These are phyloP conservation scores for Harpagoxenus sublaevis DNA, from an alignment of 2,888 invertebrate species.

Conservation along the genomic window DNA sequence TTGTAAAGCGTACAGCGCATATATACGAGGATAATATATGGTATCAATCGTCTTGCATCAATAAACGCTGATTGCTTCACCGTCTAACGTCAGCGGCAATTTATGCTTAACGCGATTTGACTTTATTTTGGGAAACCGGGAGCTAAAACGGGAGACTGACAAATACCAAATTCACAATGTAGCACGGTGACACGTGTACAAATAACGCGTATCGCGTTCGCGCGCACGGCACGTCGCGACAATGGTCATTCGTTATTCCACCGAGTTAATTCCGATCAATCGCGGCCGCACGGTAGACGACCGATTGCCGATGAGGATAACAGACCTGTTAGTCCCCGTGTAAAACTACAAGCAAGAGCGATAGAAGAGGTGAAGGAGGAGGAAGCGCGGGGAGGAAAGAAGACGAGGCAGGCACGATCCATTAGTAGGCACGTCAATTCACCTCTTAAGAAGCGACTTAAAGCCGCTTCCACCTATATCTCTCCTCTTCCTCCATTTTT, in stretches of 20 bases:
- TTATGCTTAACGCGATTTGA: background rate
- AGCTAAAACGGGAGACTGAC: slow-evolving; percentile 7
- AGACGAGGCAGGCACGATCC: slow-evolving; percentile 83
- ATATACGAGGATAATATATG: background rate
- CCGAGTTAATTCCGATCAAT: slow-evolving; percentile 59
- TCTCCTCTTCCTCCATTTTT: slow-evolving; percentile 63
- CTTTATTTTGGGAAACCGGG: slow-evolving; percentile 25
- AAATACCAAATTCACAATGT: slow-evolving; percentile 35
- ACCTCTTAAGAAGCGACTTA: slow-evolving; percentile 84
- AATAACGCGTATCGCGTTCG: slow-evolving; percentile 46
- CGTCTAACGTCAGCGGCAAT: background rate
- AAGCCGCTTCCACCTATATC: slow-evolving; percentile 79
- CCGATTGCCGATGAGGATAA: slow-evolving; percentile 62
- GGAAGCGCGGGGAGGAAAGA: slow-evolving; percentile 62
- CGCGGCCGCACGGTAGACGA: slow-evolving; percentile 38
- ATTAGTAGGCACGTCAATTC: slow-evolving; percentile 86
- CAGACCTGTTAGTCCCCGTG: slow-evolving; percentile 77
- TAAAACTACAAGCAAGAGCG: slow-evolving; percentile 75
- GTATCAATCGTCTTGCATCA: background rate
- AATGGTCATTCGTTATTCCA: slow-evolving; percentile 48
- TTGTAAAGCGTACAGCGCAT: background rate
- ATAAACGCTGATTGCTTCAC: background rate
- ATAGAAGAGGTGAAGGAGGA: slow-evolving; percentile 70
- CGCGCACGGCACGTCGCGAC: slow-evolving; percentile 36
- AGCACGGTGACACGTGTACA: slow-evolving; percentile 49